Evolutionary conservation across 2,797 vertebrate genomes (phyloP).

Genomic region (Ptychobarbus kaznakovi): DNA sequence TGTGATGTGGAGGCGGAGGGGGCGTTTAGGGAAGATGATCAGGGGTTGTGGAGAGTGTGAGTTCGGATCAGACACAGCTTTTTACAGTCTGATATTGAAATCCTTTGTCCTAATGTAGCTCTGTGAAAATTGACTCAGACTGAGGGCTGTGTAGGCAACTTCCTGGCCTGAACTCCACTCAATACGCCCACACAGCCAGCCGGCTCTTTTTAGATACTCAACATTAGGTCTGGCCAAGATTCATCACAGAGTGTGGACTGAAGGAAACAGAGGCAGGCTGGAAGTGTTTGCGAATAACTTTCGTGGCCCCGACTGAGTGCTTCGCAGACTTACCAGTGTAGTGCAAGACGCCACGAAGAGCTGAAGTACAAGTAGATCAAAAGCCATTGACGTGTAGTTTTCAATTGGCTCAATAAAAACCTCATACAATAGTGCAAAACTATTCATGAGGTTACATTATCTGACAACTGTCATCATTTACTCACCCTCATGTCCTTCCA

Average conservation of each 20-base stretch:
- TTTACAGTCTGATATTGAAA: constrained; percentile 56
- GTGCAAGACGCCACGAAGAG: constrained; percentile 57
- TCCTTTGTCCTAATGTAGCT: constrained; percentile 59
- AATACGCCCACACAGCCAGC: constrained; percentile 72
- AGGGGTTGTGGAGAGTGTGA: constrained; percentile 50
- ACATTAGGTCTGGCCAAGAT: constrained; percentile 62
- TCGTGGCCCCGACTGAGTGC: constrained; percentile 57
- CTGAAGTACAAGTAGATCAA: constrained; percentile 32
- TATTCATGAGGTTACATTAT: background rate
- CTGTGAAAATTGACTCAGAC: constrained; percentile 73
- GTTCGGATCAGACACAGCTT: constrained; percentile 54
- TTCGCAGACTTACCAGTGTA: constrained; percentile 63
- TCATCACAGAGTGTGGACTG: constrained; percentile 51
- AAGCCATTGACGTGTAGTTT: constrained; percentile 6
- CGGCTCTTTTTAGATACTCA: constrained; percentile 72
- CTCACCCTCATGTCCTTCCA: background rate
- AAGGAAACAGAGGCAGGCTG: constrained; percentile 56
- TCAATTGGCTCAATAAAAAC: background rate
- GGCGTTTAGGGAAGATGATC: constrained; percentile 42
- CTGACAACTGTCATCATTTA: constrained; percentile 1
- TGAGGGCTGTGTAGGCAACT: constrained; percentile 79
- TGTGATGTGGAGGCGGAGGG: constrained; percentile 51
- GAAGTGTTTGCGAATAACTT: constrained; percentile 53
- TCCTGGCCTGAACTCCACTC: constrained; percentile 75
- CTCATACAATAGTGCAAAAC: background rate